Evolutionary conservation across 1,140 invertebrate genomes (phyloP).

Genomic region (Dendrolimus kikuchii): DNA sequence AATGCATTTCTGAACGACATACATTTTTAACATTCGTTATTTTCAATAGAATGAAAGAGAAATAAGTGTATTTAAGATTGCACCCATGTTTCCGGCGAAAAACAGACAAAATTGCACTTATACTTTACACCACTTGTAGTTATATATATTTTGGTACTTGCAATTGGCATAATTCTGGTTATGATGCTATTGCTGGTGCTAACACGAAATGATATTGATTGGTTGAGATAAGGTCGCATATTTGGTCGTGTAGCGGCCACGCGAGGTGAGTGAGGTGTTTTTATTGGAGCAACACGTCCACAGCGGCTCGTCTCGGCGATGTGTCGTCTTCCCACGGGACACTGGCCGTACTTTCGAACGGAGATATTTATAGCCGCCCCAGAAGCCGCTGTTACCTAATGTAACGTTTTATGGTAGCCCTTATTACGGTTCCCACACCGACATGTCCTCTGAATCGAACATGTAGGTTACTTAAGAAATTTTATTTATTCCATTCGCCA

Average conservation of each 20-base stretch:
- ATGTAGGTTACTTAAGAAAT: constrained; percentile 19
- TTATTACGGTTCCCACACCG: constrained; percentile 60
- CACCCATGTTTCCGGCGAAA: no score
- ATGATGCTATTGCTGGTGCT: constrained; percentile 32
- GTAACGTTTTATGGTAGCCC: constrained; percentile 68
- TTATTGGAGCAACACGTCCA: constrained; percentile 66
- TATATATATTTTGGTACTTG: no score
- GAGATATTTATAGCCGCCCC: constrained; percentile 68
- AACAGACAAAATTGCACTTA: no score
- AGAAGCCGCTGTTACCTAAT: constrained; percentile 68
- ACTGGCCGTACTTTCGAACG: constrained; percentile 63
- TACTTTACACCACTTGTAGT: no score
- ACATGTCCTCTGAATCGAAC: constrained; percentile 28
- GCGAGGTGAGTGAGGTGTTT: constrained; percentile 57
- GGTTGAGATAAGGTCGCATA: constrained; percentile 24
- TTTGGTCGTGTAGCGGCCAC: constrained; percentile 21
- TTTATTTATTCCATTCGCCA: constrained; percentile 35
- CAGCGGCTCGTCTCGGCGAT: constrained; percentile 42
- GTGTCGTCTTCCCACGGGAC: constrained; percentile 64
- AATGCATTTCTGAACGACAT: not conserved
- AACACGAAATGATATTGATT: constrained; percentile 64
- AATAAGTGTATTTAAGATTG: no score
- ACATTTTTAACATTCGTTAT: not conserved
- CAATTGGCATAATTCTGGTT: constrained; percentile 32
- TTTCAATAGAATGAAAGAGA: no score